Evolutionary conservation across 2,888 invertebrate genomes (phyloP).

Genomic region (Hecatera dysodea): DNA sequence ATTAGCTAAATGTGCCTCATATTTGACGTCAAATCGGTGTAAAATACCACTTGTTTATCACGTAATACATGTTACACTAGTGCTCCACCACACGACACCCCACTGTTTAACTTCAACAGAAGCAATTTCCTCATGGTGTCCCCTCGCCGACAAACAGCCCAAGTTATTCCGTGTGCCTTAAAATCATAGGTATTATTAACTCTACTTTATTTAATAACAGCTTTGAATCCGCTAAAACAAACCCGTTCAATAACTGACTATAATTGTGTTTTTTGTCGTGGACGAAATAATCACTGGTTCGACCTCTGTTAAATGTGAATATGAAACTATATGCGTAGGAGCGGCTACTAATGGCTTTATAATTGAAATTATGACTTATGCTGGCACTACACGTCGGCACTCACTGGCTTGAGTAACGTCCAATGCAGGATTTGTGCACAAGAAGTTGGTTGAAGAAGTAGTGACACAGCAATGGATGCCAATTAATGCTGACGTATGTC

Average conservation of each 20-base stretch:
- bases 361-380: constrained; percentile 76
- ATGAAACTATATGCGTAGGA: constrained; percentile 77
- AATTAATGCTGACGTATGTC: constrained; percentile 5
- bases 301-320: constrained; percentile 77
- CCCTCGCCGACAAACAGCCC: constrained; percentile 25
- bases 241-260: constrained; percentile 69
- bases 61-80: constrained; percentile 6
- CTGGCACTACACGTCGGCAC: constrained; percentile 57
- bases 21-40: background rate
- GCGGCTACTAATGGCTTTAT: constrained; percentile 80
- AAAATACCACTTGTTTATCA: constrained; percentile 12
- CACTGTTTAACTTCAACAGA: constrained; percentile 38
- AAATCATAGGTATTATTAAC: constrained; percentile 61
- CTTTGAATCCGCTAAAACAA: constrained; percentile 68
- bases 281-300: constrained; percentile 73
- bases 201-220: constrained; percentile 67
- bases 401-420: constrained; percentile 20
- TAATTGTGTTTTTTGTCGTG: constrained; percentile 75
- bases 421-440: constrained; percentile 20
- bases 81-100: constrained; percentile 16
- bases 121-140: constrained; percentile 38
- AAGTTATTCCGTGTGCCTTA: constrained; percentile 42
- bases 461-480: constrained; percentile 12
- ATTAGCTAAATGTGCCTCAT: constrained; percentile 22
- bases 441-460: constrained; percentile 7